A percentile compares a stretch with the other conserved stretches of the same genome.
These are phyloP conservation scores for Tigriopus japonicus DNA, from an alignment of 1,140 invertebrate species.

Conservation along the genomic window DNA sequence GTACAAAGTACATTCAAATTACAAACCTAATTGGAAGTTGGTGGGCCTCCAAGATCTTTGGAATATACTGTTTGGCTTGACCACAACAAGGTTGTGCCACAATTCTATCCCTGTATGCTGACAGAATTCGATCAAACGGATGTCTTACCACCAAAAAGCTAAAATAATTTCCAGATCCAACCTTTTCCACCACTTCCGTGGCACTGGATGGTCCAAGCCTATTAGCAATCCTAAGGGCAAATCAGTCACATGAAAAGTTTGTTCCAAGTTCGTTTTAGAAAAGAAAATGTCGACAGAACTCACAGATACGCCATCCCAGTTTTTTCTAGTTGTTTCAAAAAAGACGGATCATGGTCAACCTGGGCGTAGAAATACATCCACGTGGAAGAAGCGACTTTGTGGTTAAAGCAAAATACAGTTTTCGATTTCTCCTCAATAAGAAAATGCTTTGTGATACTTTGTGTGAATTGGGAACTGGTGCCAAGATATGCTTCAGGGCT, in stretches of 20 bases:
- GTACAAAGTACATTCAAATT: too few relatives aligned
- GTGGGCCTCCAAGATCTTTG: neutral
- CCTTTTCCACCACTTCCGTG: neutral
- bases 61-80: neutral
- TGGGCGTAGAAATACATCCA: neutral
- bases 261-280: too few relatives aligned
- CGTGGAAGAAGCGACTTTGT: neutral
- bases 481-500: too few relatives aligned
- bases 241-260: too few relatives aligned
- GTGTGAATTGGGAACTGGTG: too few relatives aligned
- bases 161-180: neutral
- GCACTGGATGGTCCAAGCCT: neutral
- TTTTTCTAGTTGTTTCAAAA: too few relatives aligned
- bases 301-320: too few relatives aligned
- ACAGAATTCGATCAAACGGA: neutral
- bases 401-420: neutral
- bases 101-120: neutral
- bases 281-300: too few relatives aligned
- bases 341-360: neutral
- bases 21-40: too few relatives aligned
- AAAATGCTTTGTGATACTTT: too few relatives aligned
- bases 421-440: too few relatives aligned
- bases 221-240: neutral
- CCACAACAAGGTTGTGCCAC: neutral
- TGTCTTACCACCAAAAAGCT: neutral